A percentile compares a stretch with the other conserved stretches of the same genome.
These are phyloP conservation scores for Leptinotarsa undecemlineata DNA, from an alignment of 1,140 invertebrate species.

Conservation along the genomic window DNA sequence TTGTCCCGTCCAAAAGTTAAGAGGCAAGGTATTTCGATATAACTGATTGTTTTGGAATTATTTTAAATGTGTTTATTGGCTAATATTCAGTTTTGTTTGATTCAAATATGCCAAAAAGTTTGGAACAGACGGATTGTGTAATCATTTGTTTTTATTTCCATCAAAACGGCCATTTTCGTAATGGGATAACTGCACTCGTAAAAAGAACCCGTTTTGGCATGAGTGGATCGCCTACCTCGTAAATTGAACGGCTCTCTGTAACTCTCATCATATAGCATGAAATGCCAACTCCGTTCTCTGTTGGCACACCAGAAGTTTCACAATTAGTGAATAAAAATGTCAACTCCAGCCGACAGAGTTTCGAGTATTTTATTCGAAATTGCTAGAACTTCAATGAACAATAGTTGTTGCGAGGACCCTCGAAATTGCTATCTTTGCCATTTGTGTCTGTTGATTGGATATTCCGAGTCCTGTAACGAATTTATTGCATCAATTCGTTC, in stretches of 20 bases:
- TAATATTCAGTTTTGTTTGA: too few relatives aligned
- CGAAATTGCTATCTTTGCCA: background rate
- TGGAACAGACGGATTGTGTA: too few relatives aligned
- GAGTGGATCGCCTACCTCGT: too few relatives aligned
- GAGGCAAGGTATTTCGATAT: too few relatives aligned
- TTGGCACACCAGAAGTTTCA: background rate
- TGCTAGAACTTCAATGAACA: slow-evolving; percentile 3
- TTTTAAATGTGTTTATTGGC: too few relatives aligned
- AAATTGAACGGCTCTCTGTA: background rate
- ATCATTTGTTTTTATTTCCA: too few relatives aligned
- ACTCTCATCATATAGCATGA: background rate
- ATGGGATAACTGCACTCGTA: too few relatives aligned
- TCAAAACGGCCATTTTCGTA: too few relatives aligned
- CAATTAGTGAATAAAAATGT: background rate
- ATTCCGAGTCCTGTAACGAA: background rate
- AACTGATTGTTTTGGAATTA: too few relatives aligned
- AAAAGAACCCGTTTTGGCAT: too few relatives aligned
- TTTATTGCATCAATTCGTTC: background rate
- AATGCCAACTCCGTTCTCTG: background rate
- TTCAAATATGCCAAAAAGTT: too few relatives aligned
- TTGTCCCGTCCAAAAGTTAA: too few relatives aligned
- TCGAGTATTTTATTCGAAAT: background rate
- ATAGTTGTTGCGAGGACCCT: background rate
- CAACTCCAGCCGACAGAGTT: background rate
- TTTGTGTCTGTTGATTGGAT: background rate